Evolutionary conservation across 2,113 vertebrate genomes (phyloP).

Genomic region (Dolichotis patagonum): DNA sequence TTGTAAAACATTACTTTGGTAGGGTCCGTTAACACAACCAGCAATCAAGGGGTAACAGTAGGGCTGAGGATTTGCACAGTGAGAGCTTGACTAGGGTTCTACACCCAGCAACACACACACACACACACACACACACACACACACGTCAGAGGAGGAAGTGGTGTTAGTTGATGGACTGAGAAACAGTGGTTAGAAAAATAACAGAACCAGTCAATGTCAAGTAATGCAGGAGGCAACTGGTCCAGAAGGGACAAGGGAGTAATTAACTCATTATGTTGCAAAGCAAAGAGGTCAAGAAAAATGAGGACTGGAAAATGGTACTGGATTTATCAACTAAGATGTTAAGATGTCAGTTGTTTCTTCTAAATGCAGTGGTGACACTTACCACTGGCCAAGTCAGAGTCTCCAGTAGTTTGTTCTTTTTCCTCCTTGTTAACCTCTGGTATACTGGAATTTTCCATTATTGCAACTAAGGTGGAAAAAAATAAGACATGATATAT

Average conservation of each 20-base stretch:
- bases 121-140: not conserved
- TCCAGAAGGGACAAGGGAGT: not conserved
- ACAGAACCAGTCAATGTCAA: not conserved
- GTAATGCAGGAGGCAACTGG: not conserved
- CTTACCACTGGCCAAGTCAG: constrained; percentile 29
- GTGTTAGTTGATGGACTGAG: not conserved
- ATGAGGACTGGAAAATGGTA: not conserved
- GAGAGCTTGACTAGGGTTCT: not conserved
- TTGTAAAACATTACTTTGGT: not conserved
- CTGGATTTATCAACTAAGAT: not conserved
- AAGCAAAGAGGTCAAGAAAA: not conserved
- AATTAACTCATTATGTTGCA: not conserved
- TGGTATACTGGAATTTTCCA: constrained; percentile 23
- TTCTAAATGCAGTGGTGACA: not conserved
- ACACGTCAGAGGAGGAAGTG: not conserved
- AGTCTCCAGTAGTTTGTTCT: constrained; percentile 38
- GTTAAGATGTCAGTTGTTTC: not conserved
- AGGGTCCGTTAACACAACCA: not conserved
- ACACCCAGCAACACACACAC: not conserved
- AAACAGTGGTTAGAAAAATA: not conserved
- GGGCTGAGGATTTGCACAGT: not conserved
- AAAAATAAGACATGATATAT: not conserved
- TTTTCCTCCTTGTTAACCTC: not conserved
- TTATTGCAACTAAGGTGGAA: constrained; percentile 42
- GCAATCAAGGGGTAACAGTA: not conserved